Evolutionary conservation across 2,797 vertebrate species (phyloP), one percentile per base, ranked within the genome.

Genomic region (Mormyrops boulengeri): DNA sequence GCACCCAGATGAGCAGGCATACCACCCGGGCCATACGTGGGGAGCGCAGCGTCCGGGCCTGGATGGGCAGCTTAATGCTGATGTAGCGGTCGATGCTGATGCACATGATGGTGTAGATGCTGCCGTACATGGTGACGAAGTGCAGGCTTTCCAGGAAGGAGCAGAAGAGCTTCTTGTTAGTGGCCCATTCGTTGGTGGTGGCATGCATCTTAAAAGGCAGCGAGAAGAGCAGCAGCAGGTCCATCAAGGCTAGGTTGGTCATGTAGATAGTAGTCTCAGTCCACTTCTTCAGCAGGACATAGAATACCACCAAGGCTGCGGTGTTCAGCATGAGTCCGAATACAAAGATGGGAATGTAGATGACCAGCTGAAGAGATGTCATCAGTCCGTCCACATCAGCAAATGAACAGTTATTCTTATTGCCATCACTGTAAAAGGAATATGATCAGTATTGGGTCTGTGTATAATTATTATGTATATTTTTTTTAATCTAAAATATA

Each of bases 61-160:
- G 92, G 85, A 97, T 95, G 0, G 97, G 97, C 92, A 96, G 91
- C 91, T 91, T 96, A 90, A 99, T 97, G 55, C 95, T 96, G 87
- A 97, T 73, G 92, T 97, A 99, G 14, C 98, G 95, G 90, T 98
- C 97, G 2, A 97, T 47, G 0, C 97, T 96, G 91, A 99, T 98
- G 89, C 95, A 96, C 93, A 95, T 95, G 26, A 98, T 97, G 30
- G 95, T 98, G 92, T 97, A 98, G 93, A 99, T 95, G 88, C 97
- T 97, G 30, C 96, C 96, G 0, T 99, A 99, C 55, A 95, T 98
- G 55, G 97, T 97, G 53, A 97, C 90, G 0, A 98, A 99, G 91
- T 99, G 98, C 26, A 97, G 90, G 44, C 95, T 95, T 90, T 98
- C 95, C 86, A 97, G 92, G 80, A 96, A 88, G 0, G 95, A 96